Evolutionary conservation across 2,113 vertebrate genomes (phyloP).

Genomic region (Neolamprologus devosi): DNA sequence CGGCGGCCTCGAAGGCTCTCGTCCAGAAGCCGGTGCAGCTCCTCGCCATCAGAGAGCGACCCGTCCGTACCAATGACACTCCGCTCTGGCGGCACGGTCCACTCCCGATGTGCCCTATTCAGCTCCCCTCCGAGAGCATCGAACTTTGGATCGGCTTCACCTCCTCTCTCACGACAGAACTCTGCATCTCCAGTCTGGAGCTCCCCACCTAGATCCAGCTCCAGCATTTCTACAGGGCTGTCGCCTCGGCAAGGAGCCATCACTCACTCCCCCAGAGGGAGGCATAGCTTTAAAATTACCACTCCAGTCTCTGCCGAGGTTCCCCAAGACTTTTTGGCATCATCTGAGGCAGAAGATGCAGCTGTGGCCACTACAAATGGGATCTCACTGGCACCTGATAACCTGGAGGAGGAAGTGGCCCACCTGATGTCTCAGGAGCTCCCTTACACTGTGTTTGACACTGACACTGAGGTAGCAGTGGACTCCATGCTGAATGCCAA

Average conservation of each 20-base stretch:
- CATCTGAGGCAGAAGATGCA: conserved; percentile 64
- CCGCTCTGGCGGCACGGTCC: conserved; percentile 55
- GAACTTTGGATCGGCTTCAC: conserved; percentile 46
- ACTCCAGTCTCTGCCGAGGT: conserved; percentile 63
- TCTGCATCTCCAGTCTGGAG: conserved; percentile 52
- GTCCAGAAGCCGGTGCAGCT: conserved; percentile 66
- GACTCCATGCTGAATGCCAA: conserved; percentile 78
- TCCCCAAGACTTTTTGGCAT: conserved; percentile 65
- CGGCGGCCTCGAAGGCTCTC: conserved; percentile 73
- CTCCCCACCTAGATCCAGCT: conserved; percentile 63
- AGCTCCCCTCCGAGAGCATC: conserved; percentile 52
- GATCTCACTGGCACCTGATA: conserved; percentile 48
- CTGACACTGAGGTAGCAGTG: conserved; percentile 72
- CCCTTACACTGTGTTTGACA: conserved; percentile 62
- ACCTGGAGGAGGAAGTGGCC: conserved; percentile 56
- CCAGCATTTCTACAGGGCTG: conserved; percentile 66
- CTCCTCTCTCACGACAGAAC: conserved; percentile 47
- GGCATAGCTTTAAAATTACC: conserved; percentile 55
- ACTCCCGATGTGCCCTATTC: conserved; percentile 50
- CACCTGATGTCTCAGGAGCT: conserved; percentile 65
- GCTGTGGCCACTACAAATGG: conserved; percentile 53
- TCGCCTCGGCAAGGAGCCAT: conserved; percentile 51
- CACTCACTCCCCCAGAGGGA: conserved; percentile 42
- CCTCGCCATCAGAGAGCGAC: conserved; percentile 58
- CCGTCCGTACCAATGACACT: conserved; percentile 60